Evolutionary conservation across 2,888 invertebrate genomes (phyloP).

Genomic region (Tridacna crocea): DNA sequence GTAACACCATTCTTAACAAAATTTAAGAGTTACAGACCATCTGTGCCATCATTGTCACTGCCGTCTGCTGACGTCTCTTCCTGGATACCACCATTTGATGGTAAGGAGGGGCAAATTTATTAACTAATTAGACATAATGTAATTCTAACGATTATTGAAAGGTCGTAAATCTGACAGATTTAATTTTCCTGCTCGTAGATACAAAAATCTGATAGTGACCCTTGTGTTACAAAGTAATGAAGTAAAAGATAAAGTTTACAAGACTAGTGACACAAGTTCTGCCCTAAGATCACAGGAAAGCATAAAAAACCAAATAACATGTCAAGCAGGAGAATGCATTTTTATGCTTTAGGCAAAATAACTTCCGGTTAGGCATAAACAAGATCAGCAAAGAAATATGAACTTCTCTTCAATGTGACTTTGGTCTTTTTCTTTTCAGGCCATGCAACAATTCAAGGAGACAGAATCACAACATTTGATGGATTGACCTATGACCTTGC

Average conservation of each 20-base stretch:
- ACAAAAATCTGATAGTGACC: no score
- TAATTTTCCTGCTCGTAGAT: no score
- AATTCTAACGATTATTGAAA: not conserved
- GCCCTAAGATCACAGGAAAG: no score
- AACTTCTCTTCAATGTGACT: not conserved
- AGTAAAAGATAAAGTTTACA: no score
- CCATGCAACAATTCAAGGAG: conserved; percentile 91
- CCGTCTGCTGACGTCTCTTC: conserved; percentile 89
- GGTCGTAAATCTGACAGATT: no score
- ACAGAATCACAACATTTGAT: conserved; percentile 94
- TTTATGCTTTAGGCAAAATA: no score
- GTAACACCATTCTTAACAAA: conserved; percentile 51
- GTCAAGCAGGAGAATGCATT: no score
- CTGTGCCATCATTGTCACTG: conserved; percentile 85
- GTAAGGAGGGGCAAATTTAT: conserved; percentile 85
- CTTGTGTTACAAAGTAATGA: no score
- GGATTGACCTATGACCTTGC: conserved; percentile 90
- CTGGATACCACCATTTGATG: conserved; percentile 94
- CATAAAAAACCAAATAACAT: no score
- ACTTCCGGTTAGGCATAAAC: no score
- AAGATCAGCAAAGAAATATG: not conserved
- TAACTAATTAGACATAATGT: not conserved
- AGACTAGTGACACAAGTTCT: no score
- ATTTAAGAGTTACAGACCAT: conserved; percentile 60
- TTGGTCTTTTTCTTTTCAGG: conserved; percentile 85